These are phyloP conservation scores for Pristionchus arcanus DNA, from an alignment of 2,888 invertebrate genomes.

Conservation along the genomic window DNA sequence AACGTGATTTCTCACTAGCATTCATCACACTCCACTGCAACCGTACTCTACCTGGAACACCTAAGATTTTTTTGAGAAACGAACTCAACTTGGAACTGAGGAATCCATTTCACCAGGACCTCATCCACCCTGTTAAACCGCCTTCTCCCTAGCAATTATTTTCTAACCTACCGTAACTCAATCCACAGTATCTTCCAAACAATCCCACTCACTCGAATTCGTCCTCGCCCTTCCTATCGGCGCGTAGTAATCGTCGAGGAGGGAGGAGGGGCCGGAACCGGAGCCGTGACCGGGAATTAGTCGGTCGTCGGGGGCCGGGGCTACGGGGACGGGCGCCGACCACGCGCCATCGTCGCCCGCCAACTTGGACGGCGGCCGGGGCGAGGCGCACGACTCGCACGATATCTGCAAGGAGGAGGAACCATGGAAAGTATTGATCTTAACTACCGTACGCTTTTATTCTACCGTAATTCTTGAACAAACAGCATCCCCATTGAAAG, in stretches of 20 bases:
- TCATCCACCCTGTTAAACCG: too few species aligned
- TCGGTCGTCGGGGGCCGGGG: neutral
- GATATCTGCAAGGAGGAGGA: slow-evolving; percentile 21
- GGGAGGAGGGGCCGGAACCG: neutral
- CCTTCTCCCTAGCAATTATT: too few species aligned
- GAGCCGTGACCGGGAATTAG: neutral
- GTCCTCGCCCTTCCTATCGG: slow-evolving; percentile 18
- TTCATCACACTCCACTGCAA: too few species aligned
- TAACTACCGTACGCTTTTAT: neutral
- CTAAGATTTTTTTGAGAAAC: too few species aligned
- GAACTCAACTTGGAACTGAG: too few species aligned
- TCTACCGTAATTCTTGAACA: neutral
- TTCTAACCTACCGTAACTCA: too few species aligned
- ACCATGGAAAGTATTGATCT: neutral
- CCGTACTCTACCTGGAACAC: too few species aligned
- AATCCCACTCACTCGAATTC: neutral
- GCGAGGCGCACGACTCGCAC: slow-evolving; percentile 22
- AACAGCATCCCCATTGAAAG: too few species aligned
- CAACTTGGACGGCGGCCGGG: slow-evolving; percentile 43
- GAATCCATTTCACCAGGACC: too few species aligned
- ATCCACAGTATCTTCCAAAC: too few species aligned
- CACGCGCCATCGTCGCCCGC: neutral
- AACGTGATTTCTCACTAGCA: too few species aligned
- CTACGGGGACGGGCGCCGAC: slow-evolving; percentile 40
- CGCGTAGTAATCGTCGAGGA: neutral